Conservation (phyloP, 1,140 invertebrate species). For the Neocloeon triangulifer region DNA sequence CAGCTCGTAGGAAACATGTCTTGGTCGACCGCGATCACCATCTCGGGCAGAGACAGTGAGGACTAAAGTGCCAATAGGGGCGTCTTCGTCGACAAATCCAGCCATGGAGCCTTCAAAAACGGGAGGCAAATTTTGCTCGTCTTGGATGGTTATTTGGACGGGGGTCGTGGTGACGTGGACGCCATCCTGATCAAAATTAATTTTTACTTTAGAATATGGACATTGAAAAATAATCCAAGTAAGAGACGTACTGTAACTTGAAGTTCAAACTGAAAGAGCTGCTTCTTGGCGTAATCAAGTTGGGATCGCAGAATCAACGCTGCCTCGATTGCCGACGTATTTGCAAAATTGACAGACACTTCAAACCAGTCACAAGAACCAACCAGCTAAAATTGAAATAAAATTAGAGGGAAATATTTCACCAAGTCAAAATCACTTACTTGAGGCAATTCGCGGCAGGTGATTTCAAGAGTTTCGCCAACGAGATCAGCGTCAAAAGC, state of each 20-base stretch:
- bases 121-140: conserved; percentile 64
- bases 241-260: background rate
- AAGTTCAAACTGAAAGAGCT: background rate
- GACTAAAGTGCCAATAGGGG: conserved; percentile 58
- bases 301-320: too few relatives aligned
- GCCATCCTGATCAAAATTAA: conserved; percentile 70
- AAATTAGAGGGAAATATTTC: too few relatives aligned
- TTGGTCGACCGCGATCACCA: conserved; percentile 54
- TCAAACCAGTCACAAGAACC: background rate
- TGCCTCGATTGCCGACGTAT: too few relatives aligned
- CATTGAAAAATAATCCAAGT: conserved; percentile 1
- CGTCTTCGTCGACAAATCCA: conserved; percentile 60
- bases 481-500: conserved; percentile 57
- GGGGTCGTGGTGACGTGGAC: conserved; percentile 40
- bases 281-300: conserved; percentile 1
- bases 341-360: too few relatives aligned
- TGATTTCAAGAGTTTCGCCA: conserved; percentile 55
- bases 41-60: conserved; percentile 58
- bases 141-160: conserved; percentile 52
- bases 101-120: conserved; percentile 58
- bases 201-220: too few relatives aligned
- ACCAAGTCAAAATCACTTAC: conserved; percentile 17
- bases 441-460: conserved; percentile 31
- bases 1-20: conserved; percentile 53
- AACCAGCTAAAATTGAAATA: conserved; percentile 1